Conservation (phyloP, 92 coral and sea anemone species). For the Zoanthus sansibaricus region DNA sequence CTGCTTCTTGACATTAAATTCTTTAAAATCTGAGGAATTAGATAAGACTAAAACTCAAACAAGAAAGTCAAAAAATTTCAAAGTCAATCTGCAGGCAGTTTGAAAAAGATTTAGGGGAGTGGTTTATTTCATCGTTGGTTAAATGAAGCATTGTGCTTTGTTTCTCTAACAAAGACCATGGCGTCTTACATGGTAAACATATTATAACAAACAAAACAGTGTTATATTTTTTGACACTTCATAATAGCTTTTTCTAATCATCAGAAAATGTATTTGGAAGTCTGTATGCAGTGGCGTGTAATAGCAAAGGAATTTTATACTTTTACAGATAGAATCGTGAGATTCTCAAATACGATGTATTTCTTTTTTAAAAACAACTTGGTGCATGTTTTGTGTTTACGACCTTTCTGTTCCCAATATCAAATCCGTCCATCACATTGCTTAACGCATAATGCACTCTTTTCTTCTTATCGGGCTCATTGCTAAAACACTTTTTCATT, state of each 20-base stretch:
- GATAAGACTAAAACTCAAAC: neutral
- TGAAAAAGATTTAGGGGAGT: constrained; percentile 62
- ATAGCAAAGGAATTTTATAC: constrained; percentile 34
- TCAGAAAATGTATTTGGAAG: neutral
- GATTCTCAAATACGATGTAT: neutral
- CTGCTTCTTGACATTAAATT: neutral
- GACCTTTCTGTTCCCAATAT: constrained; percentile 32
- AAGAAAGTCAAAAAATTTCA: constrained; percentile 6
- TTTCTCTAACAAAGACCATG: constrained; percentile 59
- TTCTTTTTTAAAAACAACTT: neutral
- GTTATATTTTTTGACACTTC: constrained; percentile 37
- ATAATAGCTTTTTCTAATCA: constrained; percentile 5
- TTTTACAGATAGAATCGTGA: neutral
- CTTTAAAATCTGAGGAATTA: neutral
- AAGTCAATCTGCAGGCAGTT: constrained; percentile 23
- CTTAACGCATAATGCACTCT: constrained; percentile 48
- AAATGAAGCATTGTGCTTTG: constrained; percentile 66
- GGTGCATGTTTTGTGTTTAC: neutral
- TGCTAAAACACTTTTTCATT: constrained; percentile 42
- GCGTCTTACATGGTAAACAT: constrained; percentile 69
- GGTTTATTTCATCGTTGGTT: constrained; percentile 60
- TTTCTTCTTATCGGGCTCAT: constrained; percentile 45
- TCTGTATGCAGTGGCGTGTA: neutral
- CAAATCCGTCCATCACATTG: constrained; percentile 34
- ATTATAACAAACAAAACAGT: constrained; percentile 41